Base-by-base conservation (phyloP, 2,113 vertebrate species). In the Eurypyga helias region DNA sequence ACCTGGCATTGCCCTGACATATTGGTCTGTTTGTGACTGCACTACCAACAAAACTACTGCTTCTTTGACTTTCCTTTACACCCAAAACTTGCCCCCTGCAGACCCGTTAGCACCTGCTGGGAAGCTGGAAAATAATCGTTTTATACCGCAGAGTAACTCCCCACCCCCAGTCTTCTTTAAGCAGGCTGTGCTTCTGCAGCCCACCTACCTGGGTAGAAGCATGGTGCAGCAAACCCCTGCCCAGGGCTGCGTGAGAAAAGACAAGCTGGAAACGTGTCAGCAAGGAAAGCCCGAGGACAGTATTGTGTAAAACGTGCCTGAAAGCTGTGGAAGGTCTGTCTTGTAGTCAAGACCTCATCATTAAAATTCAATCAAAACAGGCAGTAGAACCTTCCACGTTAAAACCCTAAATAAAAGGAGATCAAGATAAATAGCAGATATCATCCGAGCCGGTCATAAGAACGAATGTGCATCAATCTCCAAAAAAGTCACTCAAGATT, bases 401-500 rank as follows among this genome's bases (percentile, higher is more conserved):
- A 97, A 98, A 98, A 96, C 91, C 91, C 87, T 97, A 97, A 98
- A 98, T 98, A 98, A 98, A 98, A 98, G 97, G 96, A 98, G 98
- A 99, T 98, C 97, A 96, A 99, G 99, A 99, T 98, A 98, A 98
- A 99, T 99, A 98, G 98, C 97, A 96, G 96, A 98, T 98, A 98
- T 98, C 98, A 98, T 98, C 96, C 69, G 82, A 97, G 93, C 94
- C 93, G 93, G 97, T 98, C 98, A 98, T 98, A 98, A 97, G 96
- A 96, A 97, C 29, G 71, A 95, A 97, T 95, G 96, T 96, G 96
- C 98, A 99, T 98, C 98, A 98, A 97, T 98, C 98, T 98, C 97
- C 46, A 83, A 96, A 98, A 98, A 94, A 94, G 98, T 98, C 98
- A 98, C 94, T 97, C 96, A 96, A 97, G 97, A 99, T 98, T 98